Base-by-base conservation (phyloP, 2,113 vertebrate genomes). In the Coptodon rendalli region DNA sequence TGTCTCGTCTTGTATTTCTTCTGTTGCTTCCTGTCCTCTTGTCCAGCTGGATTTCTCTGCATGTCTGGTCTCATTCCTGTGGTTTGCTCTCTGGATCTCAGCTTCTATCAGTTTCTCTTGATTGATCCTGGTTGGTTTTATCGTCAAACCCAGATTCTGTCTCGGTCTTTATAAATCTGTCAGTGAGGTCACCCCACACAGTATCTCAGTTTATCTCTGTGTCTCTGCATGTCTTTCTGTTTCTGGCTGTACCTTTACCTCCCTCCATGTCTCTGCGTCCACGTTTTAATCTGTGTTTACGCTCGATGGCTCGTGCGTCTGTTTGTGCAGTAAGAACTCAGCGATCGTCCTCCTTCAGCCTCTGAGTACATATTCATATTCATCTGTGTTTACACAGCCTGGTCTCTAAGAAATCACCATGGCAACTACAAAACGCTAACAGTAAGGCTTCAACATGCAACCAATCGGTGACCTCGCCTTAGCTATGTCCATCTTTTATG, bases 251-350 rank as follows among this genome's bases (percentile, higher is more conserved):
- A 1, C 24, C 40, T 73, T 45, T 48, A 27, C 38, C 40, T 73
- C 68, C 40, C 40, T 48, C 22, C 40, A 1, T 0, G 9, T 48
- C 24, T 29, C 40, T 29, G 0, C 17, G 8, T 76, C n/a, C 68
- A 48, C 24, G 7, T 48, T 76, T 76, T 0, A 5, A 1, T 48
- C 68, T 48, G 22, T 43, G 9, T 68, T 71, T 3, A 9, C 36
- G 0, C 61, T 24, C 7, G 11, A 43, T 3, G 36, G 19, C 31
- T 66, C 12, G 5, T 0, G 31, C 12, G 0, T 6, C 1, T 73
- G 38, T 73, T 45, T 76, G 9, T 76, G 24, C 71, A 45, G n/a
- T 45, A 17, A 73, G 38, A 45, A 2, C 68, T 4, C 38, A 45
- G 13, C 38, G 8, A 43, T 73, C 0, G 9, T 11, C n/a, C 14